These are phyloP conservation scores for Spodoptera littoralis DNA, from an alignment of 2,888 invertebrate species.

Conservation along the genomic window DNA sequence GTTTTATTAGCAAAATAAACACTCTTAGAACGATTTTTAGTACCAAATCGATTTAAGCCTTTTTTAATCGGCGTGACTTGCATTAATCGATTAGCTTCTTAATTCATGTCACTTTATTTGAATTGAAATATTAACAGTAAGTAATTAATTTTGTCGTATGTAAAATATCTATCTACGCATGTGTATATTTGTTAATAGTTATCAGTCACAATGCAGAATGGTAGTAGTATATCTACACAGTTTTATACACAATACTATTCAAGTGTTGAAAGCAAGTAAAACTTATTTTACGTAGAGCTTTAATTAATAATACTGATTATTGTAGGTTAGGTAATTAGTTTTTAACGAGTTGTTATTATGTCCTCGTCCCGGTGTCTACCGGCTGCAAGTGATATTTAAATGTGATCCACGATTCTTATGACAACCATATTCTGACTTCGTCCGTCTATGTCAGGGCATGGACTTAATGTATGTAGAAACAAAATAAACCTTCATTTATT, in stretches of 20 bases:
- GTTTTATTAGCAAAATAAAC: constrained; percentile 21
- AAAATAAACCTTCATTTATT: too few species aligned
- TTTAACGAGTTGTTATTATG: too few species aligned
- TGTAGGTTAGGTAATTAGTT: too few species aligned
- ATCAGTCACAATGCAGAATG: constrained; percentile 50
- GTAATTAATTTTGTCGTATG: constrained; percentile 16
- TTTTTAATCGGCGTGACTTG: constrained; percentile 2
- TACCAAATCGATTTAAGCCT: neutral
- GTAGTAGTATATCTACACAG: constrained; percentile 9
- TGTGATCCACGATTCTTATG: too few species aligned
- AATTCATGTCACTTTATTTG: neutral
- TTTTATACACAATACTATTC: constrained; percentile 28
- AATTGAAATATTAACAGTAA: constrained; percentile 7
- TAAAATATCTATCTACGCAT: constrained; percentile 48
- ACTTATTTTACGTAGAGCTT: constrained; percentile 5
- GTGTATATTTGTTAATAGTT: constrained; percentile 36
- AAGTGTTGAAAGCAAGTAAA: constrained; percentile 1
- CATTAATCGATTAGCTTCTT: neutral
- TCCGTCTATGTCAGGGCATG: too few species aligned
- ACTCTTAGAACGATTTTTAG: constrained; percentile 6
- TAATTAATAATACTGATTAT: too few species aligned
- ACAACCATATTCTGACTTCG: too few species aligned
- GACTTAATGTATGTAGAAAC: too few species aligned
- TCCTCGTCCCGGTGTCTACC: too few species aligned
- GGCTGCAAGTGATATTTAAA: too few species aligned